phyloP scores from a whole-genome alignment of 2,888 invertebrate species.

The Erannis defoliaria region DNA sequence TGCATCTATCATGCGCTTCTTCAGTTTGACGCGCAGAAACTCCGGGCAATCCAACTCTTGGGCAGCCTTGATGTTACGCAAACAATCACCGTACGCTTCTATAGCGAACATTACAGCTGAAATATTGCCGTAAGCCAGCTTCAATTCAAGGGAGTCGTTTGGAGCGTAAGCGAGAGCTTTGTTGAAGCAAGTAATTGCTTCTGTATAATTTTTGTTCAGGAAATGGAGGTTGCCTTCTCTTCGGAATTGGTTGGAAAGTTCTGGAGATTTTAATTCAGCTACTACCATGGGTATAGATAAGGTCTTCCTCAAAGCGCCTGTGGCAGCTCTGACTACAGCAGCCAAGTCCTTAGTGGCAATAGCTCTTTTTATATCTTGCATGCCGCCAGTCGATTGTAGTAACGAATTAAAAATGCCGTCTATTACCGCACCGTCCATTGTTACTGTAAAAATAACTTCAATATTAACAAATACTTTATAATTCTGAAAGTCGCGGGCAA shows the following conservation, averaged over 20 bases:
- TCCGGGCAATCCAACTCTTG: background rate
- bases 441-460: no score
- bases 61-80: conserved; percentile 11
- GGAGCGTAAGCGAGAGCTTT: conserved; percentile 30
- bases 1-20: conserved; percentile 1
- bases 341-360: conserved; percentile 31
- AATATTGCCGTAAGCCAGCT: conserved; percentile 27
- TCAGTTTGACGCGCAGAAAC: conserved; percentile 15
- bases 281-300: background rate
- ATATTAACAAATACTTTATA: no score
- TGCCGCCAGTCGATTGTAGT: background rate
- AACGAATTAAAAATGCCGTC: background rate
- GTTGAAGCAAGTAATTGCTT: conserved; percentile 21
- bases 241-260: background rate
- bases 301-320: conserved; percentile 3
- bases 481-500: no score
- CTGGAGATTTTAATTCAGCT: conserved; percentile 1
- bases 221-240: conserved; percentile 22
- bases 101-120: conserved; percentile 30
- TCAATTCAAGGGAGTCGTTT: conserved; percentile 18
- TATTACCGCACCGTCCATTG: background rate
- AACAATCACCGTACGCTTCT: conserved; percentile 24
- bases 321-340: conserved; percentile 16
- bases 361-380: conserved; percentile 14
- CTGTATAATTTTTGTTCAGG: background rate